Base-by-base conservation (phyloP, 37 sponge, comb jelly and placozoan genomes). In the Agelas oroides region DNA sequence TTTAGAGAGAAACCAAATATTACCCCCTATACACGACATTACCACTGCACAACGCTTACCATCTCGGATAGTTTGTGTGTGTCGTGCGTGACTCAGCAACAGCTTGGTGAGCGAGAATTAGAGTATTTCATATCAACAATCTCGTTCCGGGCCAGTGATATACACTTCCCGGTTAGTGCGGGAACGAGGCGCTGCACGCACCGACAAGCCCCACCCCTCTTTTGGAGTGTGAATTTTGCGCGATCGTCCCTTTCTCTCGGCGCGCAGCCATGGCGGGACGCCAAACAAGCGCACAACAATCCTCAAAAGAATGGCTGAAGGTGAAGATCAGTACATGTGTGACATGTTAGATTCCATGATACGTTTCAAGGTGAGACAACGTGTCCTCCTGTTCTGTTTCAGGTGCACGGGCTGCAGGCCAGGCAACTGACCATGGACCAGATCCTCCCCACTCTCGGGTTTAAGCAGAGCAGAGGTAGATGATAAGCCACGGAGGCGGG, bases 381-480 rank as follows among this genome's bases (percentile, higher is more conserved):
- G 6, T 46, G 46, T 8, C 46, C 41, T 38, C 2, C 19, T 1
- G 20, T 34, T 46, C 21, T 24, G 15, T 59, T 24, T 32, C 63
- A 91, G 92, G 83, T 75, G 35, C 65, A 77, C 37, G 89, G 92
- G 8, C 56, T 92, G 53, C 31, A 71, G 36, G 80, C 81, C 21
- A 60, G 52, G 2, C 32, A 78, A 16, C 64, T 93, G 27, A 73
- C 87, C 8, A 36, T 84, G 46, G 65, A 79, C 57, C 87, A 93
- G 71, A 61, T 93, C 62, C 41, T 89, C 1, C 70, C 90, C n/a
- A 38, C 41, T 25, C 65, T 89, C 39, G 94, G 94, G 2, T 93
- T 93, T 57, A 75, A 77, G 24, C 90, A 93, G 69, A 82, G 73
- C 15, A 38, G 30, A 79, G 83, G 94, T 73, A 23, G 24, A 19